A percentile compares a stretch with the other conserved stretches of the same genome.
These are phyloP conservation scores for Galerucella pusilla DNA, from an alignment of 2,888 invertebrate genomes.

Conservation along the genomic window DNA sequence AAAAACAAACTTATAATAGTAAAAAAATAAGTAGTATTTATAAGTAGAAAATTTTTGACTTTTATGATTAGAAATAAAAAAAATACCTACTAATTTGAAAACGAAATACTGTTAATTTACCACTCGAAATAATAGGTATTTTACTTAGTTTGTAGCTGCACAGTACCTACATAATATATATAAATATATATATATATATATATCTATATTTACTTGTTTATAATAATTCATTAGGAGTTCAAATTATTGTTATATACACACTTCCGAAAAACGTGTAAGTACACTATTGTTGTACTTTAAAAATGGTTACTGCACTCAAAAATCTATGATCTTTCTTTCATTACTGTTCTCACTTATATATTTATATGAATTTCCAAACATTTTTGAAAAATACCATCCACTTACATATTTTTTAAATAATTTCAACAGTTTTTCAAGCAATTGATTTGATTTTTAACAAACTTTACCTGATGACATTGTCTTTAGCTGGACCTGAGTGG, in stretches of 20 bases:
- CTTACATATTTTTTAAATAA: no score
- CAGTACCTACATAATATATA: slow-evolving; percentile 54
- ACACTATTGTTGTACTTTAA: slow-evolving; percentile 53
- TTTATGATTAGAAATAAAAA: slow-evolving; percentile 48
- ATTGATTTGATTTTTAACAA: no score
- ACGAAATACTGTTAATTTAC: slow-evolving; percentile 3
- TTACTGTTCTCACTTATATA: slow-evolving; percentile 21
- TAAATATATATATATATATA: slow-evolving; percentile 32
- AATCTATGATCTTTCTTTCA: slow-evolving; percentile 3
- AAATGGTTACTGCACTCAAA: slow-evolving; percentile 58
- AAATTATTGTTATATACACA: slow-evolving; percentile 57
- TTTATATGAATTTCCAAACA: no score
- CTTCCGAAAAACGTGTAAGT: slow-evolving; percentile 53
- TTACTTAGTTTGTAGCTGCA: slow-evolving; percentile 54
- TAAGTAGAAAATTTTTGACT: slow-evolving; percentile 58
- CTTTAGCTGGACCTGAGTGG: no score
- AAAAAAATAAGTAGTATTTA: slow-evolving; percentile 56
- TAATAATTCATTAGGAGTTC: slow-evolving; percentile 57
- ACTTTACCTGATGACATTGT: no score
- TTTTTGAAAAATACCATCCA: no score
- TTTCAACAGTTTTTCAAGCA: no score
- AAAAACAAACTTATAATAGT: slow-evolving; percentile 52
- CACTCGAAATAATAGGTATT: slow-evolving; percentile 49
- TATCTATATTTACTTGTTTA: slow-evolving; percentile 59
- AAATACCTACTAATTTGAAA: slow-evolving; percentile 49